Evolutionary conservation across 2,797 vertebrate genomes (phyloP), one percentile per base, ranked within the genome.

Genomic region (Thunnus albacares): DNA sequence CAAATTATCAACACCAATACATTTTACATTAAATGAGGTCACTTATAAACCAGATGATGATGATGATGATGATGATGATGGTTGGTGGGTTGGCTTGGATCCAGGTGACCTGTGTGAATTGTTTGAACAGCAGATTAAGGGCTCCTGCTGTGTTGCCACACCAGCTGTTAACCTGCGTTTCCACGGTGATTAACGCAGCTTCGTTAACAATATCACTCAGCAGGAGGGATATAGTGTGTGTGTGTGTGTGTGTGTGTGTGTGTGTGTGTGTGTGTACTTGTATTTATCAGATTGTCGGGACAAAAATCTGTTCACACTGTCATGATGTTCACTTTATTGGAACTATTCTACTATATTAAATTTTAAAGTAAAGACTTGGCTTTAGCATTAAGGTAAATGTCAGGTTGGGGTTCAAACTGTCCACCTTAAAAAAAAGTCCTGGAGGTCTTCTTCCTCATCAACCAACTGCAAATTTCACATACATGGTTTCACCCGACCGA

Each of bases 101-200:
- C 41, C 53, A 64, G 15, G 6, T 59, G 60, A 71, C 55, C 53
- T 61, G 51, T 26, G 12, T 26, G 41, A 59, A 33, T 70, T 65
- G 55, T 68, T 63, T 18, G 56, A 22, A 66, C 51, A 67, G 73
- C 71, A 77, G 74, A 72, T 82, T 59, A 77, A 52, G 2, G n/a
- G 26, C 26, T 63, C 52, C 68, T 38, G 63, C 74, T 68, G 68
- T 51, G 49, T 45, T n/a, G n/a, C 38, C n/a, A 55, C 61, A 60
- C 28, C 58, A 53, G 17, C 53, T 14, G 2, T 59, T 59, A 71
- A 75, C 67, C 61, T 79, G 61, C 22, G 12, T 68, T 71, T 53
- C 58, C 70, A 78, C 0, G 13, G 64, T 59, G 80, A 82, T 82
- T 65, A 82, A 70, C 5, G 6, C 20, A 35, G 49, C 63, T 24